Evolutionary conservation across 2,113 vertebrate genomes (phyloP).

Genomic region (Crotophaga sulcirostris): DNA sequence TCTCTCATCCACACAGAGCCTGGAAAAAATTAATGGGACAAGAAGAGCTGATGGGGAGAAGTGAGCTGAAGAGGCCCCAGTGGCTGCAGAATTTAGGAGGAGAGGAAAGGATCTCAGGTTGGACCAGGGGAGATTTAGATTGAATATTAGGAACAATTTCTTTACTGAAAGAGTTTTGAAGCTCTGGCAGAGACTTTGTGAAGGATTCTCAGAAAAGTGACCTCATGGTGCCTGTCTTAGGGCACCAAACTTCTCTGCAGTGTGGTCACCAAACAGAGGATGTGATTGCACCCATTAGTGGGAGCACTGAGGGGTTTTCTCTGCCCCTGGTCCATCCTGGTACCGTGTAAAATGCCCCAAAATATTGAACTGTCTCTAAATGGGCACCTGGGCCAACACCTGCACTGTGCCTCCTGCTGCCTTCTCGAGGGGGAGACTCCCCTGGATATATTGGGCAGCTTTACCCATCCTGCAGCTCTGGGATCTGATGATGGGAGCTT

Average conservation of each 20-base stretch:
- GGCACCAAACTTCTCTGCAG: neutral
- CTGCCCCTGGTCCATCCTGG: neutral
- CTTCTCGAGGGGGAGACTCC: neutral
- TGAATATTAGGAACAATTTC: too few species aligned
- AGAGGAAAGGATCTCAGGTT: too few species aligned
- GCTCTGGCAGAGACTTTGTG: too few species aligned
- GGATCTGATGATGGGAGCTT: neutral
- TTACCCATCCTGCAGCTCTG: neutral
- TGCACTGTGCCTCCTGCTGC: neutral
- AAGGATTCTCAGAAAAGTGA: neutral
- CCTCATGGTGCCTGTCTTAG: too few species aligned
- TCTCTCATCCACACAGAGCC: neutral
- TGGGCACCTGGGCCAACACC: neutral
- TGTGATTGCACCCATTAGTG: fast-evolving
- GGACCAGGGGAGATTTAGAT: too few species aligned
- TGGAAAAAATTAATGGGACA: neutral
- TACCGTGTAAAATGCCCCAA: neutral
- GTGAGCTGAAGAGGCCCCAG: neutral
- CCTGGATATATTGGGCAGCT: neutral
- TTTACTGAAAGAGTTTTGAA: too few species aligned
- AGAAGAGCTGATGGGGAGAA: neutral
- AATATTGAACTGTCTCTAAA: neutral
- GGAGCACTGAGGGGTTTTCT: neutral
- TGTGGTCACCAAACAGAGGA: fast-evolving
- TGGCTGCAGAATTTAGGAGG: neutral